Evolutionary conservation across 2,888 invertebrate genomes (phyloP).

Genomic region (Platynereis dumerilii): DNA sequence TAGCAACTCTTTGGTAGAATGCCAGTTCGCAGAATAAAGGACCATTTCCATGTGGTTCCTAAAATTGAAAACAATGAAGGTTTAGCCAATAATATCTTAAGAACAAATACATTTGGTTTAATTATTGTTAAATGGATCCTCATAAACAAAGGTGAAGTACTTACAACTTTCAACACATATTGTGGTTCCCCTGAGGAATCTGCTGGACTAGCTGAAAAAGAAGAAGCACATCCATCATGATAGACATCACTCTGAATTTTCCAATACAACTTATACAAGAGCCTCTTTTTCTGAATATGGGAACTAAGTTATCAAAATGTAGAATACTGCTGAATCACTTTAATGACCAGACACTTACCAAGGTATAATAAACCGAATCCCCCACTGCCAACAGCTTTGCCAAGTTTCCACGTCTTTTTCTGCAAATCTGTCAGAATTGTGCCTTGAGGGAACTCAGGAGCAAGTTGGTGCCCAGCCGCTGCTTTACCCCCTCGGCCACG

Average conservation of each 20-base stretch:
- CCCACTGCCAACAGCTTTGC: constrained; percentile 85
- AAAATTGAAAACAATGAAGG: neutral
- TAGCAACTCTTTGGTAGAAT: constrained; percentile 88
- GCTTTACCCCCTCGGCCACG: constrained; percentile 28
- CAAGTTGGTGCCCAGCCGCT: constrained; percentile 49
- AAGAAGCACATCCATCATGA: too few relatives aligned
- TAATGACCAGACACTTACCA: constrained; percentile 70
- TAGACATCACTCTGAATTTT: too few relatives aligned
- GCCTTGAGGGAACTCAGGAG: constrained; percentile 73
- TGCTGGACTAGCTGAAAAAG: neutral
- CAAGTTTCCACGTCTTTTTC: constrained; percentile 85
- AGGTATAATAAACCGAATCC: constrained; percentile 95
- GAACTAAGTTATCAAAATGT: too few relatives aligned
- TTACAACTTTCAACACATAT: constrained; percentile 59
- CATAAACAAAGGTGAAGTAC: constrained; percentile 24
- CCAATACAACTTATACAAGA: too few relatives aligned
- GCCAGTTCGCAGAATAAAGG: constrained; percentile 98
- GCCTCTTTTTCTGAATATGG: too few relatives aligned
- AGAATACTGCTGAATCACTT: too few relatives aligned
- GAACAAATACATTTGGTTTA: too few relatives aligned
- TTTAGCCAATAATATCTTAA: too few relatives aligned
- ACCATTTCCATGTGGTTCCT: constrained; percentile 94
- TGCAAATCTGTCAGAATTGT: constrained; percentile 78
- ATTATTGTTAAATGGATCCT: neutral
- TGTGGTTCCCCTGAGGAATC: constrained; percentile 31